Evolutionary conservation across 1,140 invertebrate genomes (phyloP), one percentile per base, ranked within the genome.

Genomic region (Magallana angulata): DNA sequence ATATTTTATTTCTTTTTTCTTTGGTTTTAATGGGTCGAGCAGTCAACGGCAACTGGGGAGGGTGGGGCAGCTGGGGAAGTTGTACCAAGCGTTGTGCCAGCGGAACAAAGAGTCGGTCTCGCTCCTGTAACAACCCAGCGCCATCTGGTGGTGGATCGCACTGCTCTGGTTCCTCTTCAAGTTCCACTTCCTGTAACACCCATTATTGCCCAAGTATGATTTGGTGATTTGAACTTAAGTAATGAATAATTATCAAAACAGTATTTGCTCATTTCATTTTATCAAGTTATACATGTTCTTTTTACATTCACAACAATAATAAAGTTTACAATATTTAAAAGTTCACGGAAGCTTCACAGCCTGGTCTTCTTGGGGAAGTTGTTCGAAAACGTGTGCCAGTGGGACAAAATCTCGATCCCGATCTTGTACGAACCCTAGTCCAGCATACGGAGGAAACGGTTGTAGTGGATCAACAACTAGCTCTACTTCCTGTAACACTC

Each of bases 1-100:
- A 48, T 2, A 48, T 48, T 48, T 48, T 24, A 24, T 24, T 24
- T 4, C 4, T 48, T 48, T 1, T 36, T 36, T 1, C 1, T 36
- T 36, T 0, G 36, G 2, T 64, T 18, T 64, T 1, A 18, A 57
- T 8, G 58, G 57, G 12, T 84, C 82, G 18, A 80, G 60, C 91
- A n/a, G 95, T 95, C 85, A 95, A 97, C 88, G 96, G 96, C 7
- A 95, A 94, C 3, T 97, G 96, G 96, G 95, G 96, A 82, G 86
- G 92, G 0, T 97, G 97, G 97, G 92, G 93, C 48, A 56, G 91
- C 3, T 97, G 96, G 96, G 95, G 95, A 48, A 93, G 95, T 8
- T 97, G 97, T 92, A 96, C 96, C 1, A 94, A 95, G 36, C 95
- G 95, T 9, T 97, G 97, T 91, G 86, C 81, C 48, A n/a, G 62